A percentile compares a stretch with the other conserved stretches of the same genome.
Conservation (phyloP, 2,888 invertebrate genomes). For the Campopleginae sp. region DNA sequence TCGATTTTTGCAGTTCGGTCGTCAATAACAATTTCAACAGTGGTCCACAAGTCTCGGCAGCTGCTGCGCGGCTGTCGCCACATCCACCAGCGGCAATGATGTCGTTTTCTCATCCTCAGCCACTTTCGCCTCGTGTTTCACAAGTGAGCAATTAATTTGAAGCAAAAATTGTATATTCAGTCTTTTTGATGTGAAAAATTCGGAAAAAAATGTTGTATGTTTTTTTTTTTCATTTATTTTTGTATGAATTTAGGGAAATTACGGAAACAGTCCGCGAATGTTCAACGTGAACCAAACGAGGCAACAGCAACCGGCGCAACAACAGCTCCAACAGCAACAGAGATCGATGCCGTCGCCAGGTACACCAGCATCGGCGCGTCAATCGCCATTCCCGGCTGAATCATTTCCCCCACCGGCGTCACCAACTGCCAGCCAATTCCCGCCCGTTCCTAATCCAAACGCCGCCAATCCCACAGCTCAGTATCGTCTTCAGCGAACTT, state of each 20-base stretch:
- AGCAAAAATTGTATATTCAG: not conserved
- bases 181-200: not conserved
- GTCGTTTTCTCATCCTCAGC: conserved; percentile 85
- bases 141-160: conserved; percentile 80
- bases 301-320: conserved; percentile 85
- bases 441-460: conserved; percentile 81
- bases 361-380: conserved; percentile 85
- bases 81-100: conserved; percentile 84
- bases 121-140: conserved; percentile 86
- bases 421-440: conserved; percentile 85
- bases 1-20: conserved; percentile 75
- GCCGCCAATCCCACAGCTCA: conserved; percentile 83
- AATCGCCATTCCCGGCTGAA: conserved; percentile 86
- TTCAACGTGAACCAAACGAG: conserved; percentile 84
- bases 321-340: conserved; percentile 89
- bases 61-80: conserved; percentile 86
- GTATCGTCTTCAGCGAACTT: conserved; percentile 87
- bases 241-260: conserved; percentile 76
- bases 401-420: conserved; percentile 86
- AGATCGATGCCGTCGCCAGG: conserved; percentile 92
- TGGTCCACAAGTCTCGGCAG: conserved; percentile 82
- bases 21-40: conserved; percentile 84
- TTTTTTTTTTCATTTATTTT: not conserved
- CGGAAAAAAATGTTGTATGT: not conserved
- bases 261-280: conserved; percentile 82